Evolutionary conservation across 1,140 invertebrate genomes (phyloP).

Genomic region (Gonioctena quinquepunctata): DNA sequence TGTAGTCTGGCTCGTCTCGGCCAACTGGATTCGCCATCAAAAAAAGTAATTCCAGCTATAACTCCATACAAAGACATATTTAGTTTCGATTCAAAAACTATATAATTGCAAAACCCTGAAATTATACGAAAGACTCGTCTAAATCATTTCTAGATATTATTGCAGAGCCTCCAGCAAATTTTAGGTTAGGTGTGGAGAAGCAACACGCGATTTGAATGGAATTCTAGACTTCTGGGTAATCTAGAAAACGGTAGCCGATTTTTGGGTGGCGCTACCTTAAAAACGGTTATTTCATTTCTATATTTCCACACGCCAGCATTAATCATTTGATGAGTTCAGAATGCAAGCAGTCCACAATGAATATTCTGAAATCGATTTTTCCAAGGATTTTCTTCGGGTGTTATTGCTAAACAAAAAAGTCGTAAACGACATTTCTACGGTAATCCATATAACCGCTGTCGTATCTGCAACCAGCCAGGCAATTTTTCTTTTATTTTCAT

Average conservation of each 20-base stretch:
- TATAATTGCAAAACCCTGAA: conserved; percentile 18
- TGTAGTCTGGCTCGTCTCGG: not conserved
- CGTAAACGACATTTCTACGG: no score
- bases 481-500: no score
- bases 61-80: conserved; percentile 16
- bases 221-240: not conserved
- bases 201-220: conserved; percentile 5
- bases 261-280: not conserved
- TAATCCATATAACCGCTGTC: no score
- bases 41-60: conserved; percentile 12
- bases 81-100: conserved; percentile 15
- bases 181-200: not conserved
- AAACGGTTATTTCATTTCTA: not conserved
- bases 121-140: conserved; percentile 4
- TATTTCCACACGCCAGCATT: no score
- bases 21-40: conserved; percentile 2
- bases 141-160: conserved; percentile 1
- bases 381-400: no score
- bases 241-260: not conserved
- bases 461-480: no score
- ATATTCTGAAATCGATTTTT: no score
- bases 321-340: no score
- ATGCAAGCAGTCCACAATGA: no score
- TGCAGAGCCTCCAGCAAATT: conserved; percentile 11
- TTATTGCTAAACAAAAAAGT: not conserved